Conservation (phyloP, 2,113 vertebrate species). For the Acrocephalus arundinaceus region DNA sequence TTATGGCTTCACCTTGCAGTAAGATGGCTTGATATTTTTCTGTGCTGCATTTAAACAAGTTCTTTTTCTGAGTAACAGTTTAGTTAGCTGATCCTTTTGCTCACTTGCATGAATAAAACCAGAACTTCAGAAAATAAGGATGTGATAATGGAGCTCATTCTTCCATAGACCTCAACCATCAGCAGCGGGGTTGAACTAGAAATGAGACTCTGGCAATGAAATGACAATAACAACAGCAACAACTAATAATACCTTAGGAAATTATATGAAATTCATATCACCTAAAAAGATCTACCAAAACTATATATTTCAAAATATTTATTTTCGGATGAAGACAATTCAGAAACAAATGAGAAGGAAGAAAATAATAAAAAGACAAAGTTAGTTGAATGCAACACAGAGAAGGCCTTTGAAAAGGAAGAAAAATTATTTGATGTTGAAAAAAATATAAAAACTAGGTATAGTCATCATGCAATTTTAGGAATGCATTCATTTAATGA, state of each 20-base stretch:
- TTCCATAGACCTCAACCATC: neutral
- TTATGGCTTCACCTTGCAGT: neutral
- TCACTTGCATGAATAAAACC: neutral
- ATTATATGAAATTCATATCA: neutral
- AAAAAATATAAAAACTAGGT: neutral
- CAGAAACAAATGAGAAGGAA: neutral
- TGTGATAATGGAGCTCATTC: neutral
- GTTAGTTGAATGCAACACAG: neutral
- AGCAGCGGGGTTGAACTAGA: neutral
- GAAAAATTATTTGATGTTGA: neutral
- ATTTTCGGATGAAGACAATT: neutral
- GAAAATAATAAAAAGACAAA: neutral
- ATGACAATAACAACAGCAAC: neutral
- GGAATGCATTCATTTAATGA: neutral
- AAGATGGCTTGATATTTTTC: neutral
- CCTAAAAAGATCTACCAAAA: neutral
- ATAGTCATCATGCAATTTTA: neutral
- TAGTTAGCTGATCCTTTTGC: neutral
- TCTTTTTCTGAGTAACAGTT: neutral
- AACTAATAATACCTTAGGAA: neutral
- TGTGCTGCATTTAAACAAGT: neutral
- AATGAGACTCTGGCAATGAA: neutral
- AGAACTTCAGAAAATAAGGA: neutral
- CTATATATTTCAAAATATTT: neutral
- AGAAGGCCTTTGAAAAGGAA: neutral